phyloP scores from a whole-genome alignment of 1,140 invertebrate genomes.

The Semibalanus balanoides region DNA sequence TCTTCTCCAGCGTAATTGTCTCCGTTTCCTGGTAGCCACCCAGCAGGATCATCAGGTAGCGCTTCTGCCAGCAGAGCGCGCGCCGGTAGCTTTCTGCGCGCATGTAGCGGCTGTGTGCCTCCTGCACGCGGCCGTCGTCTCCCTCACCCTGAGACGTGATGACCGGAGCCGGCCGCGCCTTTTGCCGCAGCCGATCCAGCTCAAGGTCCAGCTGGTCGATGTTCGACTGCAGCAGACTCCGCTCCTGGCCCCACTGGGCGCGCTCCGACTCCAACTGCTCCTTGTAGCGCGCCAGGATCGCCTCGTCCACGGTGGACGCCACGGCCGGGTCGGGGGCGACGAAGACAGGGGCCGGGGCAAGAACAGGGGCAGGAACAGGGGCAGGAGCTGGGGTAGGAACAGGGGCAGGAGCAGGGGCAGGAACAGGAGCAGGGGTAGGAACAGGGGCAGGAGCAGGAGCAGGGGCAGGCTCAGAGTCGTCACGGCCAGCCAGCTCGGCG shows the following conservation, averaged over 20 bases:
- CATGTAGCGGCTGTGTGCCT: constrained; percentile 41
- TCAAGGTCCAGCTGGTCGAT: not conserved
- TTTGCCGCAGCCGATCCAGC: not conserved
- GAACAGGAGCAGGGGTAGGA: too few species aligned
- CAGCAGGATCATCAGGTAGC: constrained; percentile 55
- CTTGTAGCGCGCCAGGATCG: not conserved
- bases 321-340: not conserved
- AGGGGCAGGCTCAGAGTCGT: not conserved
- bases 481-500: not conserved
- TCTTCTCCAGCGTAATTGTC: not conserved
- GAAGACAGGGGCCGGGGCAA: too few species aligned
- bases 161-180: not conserved
- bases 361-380: too few species aligned
- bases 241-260: not conserved
- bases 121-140: not conserved
- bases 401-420: too few species aligned
- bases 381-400: too few species aligned
- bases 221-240: not conserved
- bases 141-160: not conserved
- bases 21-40: constrained; percentile 43
- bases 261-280: not conserved
- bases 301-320: not conserved
- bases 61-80: constrained; percentile 68
- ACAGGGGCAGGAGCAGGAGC: too few species aligned
- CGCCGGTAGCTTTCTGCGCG: constrained; percentile 64